Conservation (phyloP, 2,113 vertebrate species). For the Aphyosemion australe region DNA sequence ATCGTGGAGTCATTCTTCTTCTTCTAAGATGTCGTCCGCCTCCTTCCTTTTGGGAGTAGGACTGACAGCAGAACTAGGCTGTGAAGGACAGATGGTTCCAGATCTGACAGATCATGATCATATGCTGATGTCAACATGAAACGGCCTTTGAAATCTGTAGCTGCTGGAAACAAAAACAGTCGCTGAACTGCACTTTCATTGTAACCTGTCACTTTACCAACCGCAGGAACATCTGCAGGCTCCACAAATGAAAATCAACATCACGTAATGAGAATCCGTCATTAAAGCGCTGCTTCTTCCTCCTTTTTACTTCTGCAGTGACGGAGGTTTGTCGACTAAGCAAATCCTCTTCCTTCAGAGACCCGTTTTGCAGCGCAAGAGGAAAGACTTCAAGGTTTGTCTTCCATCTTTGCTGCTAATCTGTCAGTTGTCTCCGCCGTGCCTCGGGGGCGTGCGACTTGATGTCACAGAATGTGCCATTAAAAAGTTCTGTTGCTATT, state of each 20-base stretch:
- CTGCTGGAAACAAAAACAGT: slow-evolving; percentile 28
- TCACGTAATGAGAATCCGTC: slow-evolving; percentile 19
- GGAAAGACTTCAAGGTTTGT: slow-evolving; percentile 91
- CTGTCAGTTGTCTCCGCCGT: slow-evolving; percentile 63
- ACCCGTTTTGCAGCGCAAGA: slow-evolving; percentile 91
- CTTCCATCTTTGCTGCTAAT: slow-evolving; percentile 22
- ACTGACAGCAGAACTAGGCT: slow-evolving; percentile 21
- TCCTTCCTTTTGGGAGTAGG: slow-evolving; percentile 31
- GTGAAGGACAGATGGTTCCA: slow-evolving; percentile 46
- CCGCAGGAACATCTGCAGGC: slow-evolving; percentile 16
- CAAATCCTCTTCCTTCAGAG: slow-evolving; percentile 98
- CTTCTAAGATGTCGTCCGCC: slow-evolving; percentile 7
- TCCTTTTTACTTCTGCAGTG: slow-evolving; percentile 82
- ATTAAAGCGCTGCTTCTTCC: slow-evolving; percentile 45
- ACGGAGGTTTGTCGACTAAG: slow-evolving; percentile 94
- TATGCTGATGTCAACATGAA: slow-evolving; percentile 54
- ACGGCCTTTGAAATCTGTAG: slow-evolving; percentile 49
- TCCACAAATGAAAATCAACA: slow-evolving; percentile 20
- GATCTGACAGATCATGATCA: slow-evolving; percentile 57
- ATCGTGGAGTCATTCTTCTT: slow-evolving; percentile 5
- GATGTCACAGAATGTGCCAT: slow-evolving; percentile 49
- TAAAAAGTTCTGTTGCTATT: slow-evolving; percentile 61
- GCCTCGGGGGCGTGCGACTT: slow-evolving; percentile 48
- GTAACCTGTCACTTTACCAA: slow-evolving; percentile 55
- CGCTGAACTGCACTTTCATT: slow-evolving; percentile 27